Evolutionary conservation across 2,888 invertebrate species (phyloP).

Genomic region (Napeogenes inachia): DNA sequence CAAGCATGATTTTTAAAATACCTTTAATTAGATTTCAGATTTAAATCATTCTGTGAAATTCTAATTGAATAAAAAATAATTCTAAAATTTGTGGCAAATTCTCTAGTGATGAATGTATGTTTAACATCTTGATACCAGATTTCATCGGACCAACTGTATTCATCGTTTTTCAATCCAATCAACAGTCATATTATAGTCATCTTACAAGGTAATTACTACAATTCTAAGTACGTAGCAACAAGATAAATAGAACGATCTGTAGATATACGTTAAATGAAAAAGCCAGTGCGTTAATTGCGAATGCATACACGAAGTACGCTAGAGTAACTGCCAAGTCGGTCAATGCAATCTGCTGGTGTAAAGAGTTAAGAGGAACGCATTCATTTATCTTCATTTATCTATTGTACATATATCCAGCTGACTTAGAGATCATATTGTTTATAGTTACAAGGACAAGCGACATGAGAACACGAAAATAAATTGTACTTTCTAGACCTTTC

Average conservation of each 20-base stretch:
- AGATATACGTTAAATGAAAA: slow-evolving; percentile 55
- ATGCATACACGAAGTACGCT: slow-evolving; percentile 50
- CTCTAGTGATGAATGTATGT: no score
- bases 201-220: no score
- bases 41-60: no score
- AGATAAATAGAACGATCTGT: slow-evolving; percentile 47
- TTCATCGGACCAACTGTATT: no score
- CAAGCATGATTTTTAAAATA: no score
- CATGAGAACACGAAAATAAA: slow-evolving; percentile 53
- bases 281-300: slow-evolving; percentile 53
- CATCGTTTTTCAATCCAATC: no score
- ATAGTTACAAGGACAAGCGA: slow-evolving; percentile 19
- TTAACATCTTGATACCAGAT: no score
- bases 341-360: slow-evolving; percentile 44
- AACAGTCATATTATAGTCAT: no score
- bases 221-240: slow-evolving; percentile 7
- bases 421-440: slow-evolving; percentile 5
- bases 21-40: no score
- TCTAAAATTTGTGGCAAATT: no score
- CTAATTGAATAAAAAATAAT: no score
- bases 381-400: slow-evolving; percentile 26
- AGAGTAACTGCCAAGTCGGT: slow-evolving; percentile 45
- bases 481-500: slow-evolving; percentile 68
- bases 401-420: slow-evolving; percentile 8
- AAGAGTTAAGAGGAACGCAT: slow-evolving; percentile 33